phyloP scores from a whole-genome alignment of 2,888 invertebrate species.

The Ormyrus nitidulus region DNA sequence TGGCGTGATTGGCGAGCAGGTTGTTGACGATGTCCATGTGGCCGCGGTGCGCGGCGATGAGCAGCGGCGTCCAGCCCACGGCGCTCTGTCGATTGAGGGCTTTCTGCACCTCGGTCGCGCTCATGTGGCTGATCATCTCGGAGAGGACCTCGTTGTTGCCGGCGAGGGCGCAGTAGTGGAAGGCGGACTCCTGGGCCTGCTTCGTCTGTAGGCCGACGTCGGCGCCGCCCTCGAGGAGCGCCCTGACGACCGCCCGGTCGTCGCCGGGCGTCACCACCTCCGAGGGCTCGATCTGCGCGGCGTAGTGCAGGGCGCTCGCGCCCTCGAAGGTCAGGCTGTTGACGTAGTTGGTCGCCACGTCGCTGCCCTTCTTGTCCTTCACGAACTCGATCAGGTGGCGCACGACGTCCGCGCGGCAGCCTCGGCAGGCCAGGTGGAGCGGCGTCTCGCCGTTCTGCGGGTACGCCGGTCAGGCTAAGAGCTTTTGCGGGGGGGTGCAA shows the following conservation, averaged over 20 bases:
- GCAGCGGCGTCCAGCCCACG: constrained; percentile 96
- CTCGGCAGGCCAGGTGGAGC: constrained; percentile 93
- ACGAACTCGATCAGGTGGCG: constrained; percentile 90
- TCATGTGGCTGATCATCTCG: constrained; percentile 95
- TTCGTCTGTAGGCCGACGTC: constrained; percentile 91
- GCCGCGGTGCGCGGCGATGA: constrained; percentile 96
- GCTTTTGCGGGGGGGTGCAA: too few species aligned
- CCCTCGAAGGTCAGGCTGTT: constrained; percentile 94
- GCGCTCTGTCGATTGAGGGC: constrained; percentile 96
- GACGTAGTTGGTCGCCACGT: constrained; percentile 88
- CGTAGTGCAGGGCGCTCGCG: constrained; percentile 95
- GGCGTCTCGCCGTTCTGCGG: constrained; percentile 94
- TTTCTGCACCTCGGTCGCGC: constrained; percentile 91
- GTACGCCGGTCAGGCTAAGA: too few species aligned
- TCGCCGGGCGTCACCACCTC: constrained; percentile 85
- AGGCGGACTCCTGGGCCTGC: constrained; percentile 93
- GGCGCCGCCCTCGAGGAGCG: constrained; percentile 93
- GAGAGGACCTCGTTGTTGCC: constrained; percentile 96
- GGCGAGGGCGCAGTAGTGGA: constrained; percentile 95
- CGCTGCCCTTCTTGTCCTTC: constrained; percentile 84
- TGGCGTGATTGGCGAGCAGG: constrained; percentile 93
- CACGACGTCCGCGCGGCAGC: constrained; percentile 90
- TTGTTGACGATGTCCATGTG: constrained; percentile 95
- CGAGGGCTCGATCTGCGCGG: constrained; percentile 90
- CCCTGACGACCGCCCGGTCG: constrained; percentile 91